These are phyloP conservation scores for Carabus problematicus DNA, from an alignment of 2,888 invertebrate genomes.

Conservation along the genomic window DNA sequence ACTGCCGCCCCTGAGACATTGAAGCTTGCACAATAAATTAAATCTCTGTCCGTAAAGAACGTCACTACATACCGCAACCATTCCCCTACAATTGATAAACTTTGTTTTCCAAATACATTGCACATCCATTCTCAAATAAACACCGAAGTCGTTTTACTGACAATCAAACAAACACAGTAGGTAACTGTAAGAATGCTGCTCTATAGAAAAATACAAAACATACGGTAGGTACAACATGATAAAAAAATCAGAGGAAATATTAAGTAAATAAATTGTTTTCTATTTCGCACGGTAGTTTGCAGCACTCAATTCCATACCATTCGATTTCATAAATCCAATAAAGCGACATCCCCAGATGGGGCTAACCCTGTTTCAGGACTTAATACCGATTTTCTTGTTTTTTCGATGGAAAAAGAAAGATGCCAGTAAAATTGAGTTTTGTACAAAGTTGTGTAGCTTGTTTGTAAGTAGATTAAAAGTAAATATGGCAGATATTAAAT, in stretches of 20 bases:
- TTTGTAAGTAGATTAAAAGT: too few species aligned
- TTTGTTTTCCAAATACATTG: conserved; percentile 6
- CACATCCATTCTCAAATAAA: conserved; percentile 2
- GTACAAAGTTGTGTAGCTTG: too few species aligned
- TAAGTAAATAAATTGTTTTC: conserved; percentile 29
- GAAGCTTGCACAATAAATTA: conserved; percentile 41
- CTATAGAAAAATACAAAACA: conserved; percentile 15
- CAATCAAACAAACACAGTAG: not conserved
- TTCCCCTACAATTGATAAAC: conserved; percentile 16
- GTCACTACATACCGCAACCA: conserved; percentile 33
- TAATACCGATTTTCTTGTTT: conserved; percentile 24
- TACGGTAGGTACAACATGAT: conserved; percentile 20
- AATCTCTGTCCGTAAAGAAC: conserved; percentile 31
- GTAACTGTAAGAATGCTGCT: too few species aligned
- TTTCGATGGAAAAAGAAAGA: not conserved
- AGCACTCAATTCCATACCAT: conserved; percentile 32
- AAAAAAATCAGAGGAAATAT: conserved; percentile 25
- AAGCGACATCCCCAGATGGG: conserved; percentile 36
- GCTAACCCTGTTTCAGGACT: conserved; percentile 31
- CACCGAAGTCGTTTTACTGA: conserved; percentile 6
- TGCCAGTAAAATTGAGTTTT: too few species aligned
- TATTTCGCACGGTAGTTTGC: conserved; percentile 32
- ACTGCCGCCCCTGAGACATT: conserved; percentile 22
- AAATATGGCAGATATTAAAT: too few species aligned
- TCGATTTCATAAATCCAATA: conserved; percentile 38